phyloP scores from a whole-genome alignment of 1,140 invertebrate species.

The Papilio aristodemus region DNA sequence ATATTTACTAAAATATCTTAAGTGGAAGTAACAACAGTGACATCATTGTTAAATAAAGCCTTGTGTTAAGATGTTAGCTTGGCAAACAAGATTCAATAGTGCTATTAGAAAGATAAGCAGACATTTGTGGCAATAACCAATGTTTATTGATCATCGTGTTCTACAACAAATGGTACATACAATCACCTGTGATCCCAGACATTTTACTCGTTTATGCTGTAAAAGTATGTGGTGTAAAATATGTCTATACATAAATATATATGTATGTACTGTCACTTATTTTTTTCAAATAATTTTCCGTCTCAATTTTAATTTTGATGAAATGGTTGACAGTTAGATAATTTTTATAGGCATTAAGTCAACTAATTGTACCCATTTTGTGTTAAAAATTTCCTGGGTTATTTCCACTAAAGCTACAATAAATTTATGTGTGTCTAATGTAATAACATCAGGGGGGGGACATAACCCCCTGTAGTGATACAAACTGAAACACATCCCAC shows the following conservation, averaged over 20 bases:
- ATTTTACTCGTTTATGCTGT: no score
- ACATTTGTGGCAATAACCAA: background rate
- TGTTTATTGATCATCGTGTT: background rate
- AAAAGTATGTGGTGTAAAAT: no score
- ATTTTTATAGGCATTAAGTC: no score
- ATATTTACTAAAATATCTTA: background rate
- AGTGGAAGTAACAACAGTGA: background rate
- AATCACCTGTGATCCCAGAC: no score
- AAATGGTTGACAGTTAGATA: no score
- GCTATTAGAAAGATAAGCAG: conserved; percentile 1
- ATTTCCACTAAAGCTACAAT: background rate
- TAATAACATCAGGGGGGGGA: no score
- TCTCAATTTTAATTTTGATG: no score
- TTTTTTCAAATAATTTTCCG: no score
- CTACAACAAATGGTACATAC: background rate
- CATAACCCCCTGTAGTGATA: background rate
- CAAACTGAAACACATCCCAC: background rate
- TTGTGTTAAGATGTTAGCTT: background rate
- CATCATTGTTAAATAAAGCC: background rate
- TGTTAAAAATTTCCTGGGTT: no score
- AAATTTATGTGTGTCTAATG: background rate
- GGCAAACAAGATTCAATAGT: conserved; percentile 3
- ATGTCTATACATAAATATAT: no score
- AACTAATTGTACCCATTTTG: no score
- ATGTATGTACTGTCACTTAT: no score